Base-by-base conservation (phyloP, 2,113 vertebrate species). In the Pygathrix nemaeus region DNA sequence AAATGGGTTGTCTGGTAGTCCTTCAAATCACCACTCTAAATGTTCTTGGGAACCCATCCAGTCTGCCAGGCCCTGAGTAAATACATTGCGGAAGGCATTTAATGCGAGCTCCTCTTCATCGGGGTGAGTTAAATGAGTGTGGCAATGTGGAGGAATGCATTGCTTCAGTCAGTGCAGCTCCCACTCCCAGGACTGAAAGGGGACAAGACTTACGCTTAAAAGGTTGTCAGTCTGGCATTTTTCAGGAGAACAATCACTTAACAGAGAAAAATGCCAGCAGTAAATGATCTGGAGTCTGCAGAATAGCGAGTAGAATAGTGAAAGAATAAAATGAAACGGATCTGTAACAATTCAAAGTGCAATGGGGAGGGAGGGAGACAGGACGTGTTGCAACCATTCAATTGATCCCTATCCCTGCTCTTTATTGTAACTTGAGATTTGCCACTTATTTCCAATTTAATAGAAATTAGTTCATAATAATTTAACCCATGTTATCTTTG, bases 261-360 rank as follows among this genome's bases (percentile, higher is more conserved):
- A 79, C 32, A 25, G 81, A 82, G 82, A 55, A 96, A 96, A 92
- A 91, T 45, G 89, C 64, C 76, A 59, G 61, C 30, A 48, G 87
- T 76, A 35, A 66, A 70, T 12, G 43, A 91, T 17, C 32, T 82
- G 52, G 90, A 61, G 79, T 59, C 59, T 82, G 66, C 43, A 72
- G 61, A 72, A 45, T 0, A 9, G 68, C 35, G 50, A 84, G 66
- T 4, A 32, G n/a, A 52, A 85, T 2, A 57, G 79, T 10, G 43
- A 79, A 95, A 64, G 86, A 79, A 30, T 84, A 55, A 48, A 72
- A 50, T 32, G 45, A 48, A 94, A 81, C 0, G 2, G 45, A 21
- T 30, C 38, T 8, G 0, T 32, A 43, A 38, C 40, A 75, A 45
- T 52, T 43, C 52, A 8, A 21, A 81, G 64, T 3, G 12, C 61